Percentiles rank a stretch among this genome's conserved stretches.
Evolutionary conservation across 2,113 vertebrate species (phyloP).

Genomic region (Melozone crissalis): DNA sequence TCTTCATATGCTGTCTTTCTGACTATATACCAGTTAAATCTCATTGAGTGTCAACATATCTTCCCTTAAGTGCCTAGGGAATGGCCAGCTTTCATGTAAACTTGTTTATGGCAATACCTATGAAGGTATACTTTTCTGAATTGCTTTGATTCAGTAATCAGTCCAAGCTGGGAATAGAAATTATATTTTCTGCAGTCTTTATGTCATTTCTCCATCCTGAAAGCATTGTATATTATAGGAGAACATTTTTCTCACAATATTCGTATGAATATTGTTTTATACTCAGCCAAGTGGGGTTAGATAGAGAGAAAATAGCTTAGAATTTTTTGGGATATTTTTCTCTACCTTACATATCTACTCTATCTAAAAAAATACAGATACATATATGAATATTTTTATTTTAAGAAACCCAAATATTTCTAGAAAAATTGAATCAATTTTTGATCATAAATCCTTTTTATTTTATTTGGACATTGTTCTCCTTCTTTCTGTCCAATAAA

Average conservation of each 20-base stretch:
- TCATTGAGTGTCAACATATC: neutral
- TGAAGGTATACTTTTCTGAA: neutral
- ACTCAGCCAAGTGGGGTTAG: neutral
- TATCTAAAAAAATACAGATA: neutral
- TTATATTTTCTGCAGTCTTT: neutral
- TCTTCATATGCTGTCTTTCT: neutral
- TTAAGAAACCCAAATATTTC: neutral
- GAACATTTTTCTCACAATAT: neutral
- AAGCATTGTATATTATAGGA: neutral
- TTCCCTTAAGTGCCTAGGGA: neutral
- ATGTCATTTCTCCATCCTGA: neutral
- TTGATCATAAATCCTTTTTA: neutral
- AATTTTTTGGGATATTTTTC: neutral
- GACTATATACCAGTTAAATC: neutral
- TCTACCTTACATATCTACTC: neutral
- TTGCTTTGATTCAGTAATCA: neutral
- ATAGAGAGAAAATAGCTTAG: neutral
- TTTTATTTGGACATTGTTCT: neutral
- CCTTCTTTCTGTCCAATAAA: neutral
- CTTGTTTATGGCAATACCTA: neutral
- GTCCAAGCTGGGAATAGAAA: neutral
- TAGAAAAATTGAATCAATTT: neutral
- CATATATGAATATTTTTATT: neutral
- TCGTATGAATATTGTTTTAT: neutral
- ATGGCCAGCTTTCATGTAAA: neutral